Evolutionary conservation across 2,888 invertebrate genomes (phyloP).

Genomic region (Cremastinae sp.): DNA sequence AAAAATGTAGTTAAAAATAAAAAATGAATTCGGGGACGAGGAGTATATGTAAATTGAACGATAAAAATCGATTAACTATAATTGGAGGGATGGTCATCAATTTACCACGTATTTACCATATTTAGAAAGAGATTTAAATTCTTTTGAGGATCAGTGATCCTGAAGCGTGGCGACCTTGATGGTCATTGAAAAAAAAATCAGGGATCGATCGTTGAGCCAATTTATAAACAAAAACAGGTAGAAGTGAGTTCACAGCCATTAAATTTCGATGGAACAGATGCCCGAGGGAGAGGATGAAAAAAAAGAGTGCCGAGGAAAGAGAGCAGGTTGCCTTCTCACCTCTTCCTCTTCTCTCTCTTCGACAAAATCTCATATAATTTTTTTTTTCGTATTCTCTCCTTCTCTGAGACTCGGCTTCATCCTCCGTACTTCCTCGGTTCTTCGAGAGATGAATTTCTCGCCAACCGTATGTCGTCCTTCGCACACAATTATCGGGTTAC

Average conservation of each 20-base stretch:
- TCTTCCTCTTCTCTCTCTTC: constrained; percentile 39
- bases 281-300: constrained; percentile 8
- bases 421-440: constrained; percentile 31
- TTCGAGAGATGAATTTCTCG: constrained; percentile 43
- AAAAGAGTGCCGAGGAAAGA: constrained; percentile 26
- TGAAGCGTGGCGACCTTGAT: neutral
- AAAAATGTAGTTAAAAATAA: too few species aligned
- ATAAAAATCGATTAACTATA: too few species aligned
- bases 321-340: constrained; percentile 54
- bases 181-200: constrained; percentile 38
- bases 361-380: constrained; percentile 9
- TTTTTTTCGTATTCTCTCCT: constrained; percentile 8
- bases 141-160: too few species aligned
- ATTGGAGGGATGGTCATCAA: too few species aligned
- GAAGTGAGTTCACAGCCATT: constrained; percentile 39
- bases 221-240: constrained; percentile 57
- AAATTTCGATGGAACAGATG: constrained; percentile 54
- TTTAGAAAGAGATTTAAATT: too few species aligned
- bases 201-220: constrained; percentile 42
- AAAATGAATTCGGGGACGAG: too few species aligned
- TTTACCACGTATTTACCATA: too few species aligned
- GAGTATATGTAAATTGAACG: too few species aligned
- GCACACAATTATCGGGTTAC: constrained; percentile 55
- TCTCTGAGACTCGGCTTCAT: constrained; percentile 33
- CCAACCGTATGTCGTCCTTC: constrained; percentile 62